Conservation (phyloP, 2,888 invertebrate genomes). For the Cylloceria caligata region DNA sequence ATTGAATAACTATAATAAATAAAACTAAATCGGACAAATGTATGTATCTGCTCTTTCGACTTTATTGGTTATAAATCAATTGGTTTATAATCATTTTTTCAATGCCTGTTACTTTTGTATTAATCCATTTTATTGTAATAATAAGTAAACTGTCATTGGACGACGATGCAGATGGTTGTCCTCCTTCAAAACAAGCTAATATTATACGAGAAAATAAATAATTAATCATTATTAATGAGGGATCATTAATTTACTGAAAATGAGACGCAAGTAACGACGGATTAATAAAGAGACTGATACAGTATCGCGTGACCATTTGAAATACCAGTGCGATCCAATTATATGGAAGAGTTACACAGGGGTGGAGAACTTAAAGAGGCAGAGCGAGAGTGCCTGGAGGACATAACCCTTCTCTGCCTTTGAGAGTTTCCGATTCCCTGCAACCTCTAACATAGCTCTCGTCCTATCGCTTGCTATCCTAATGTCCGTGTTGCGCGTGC, state of each 20-base stretch:
- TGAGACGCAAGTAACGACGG: neutral
- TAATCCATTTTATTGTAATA: no score
- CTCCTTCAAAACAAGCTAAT: no score
- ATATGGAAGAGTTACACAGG: neutral
- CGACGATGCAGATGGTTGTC: no score
- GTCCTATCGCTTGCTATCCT: neutral
- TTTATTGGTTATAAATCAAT: no score
- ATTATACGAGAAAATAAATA: neutral
- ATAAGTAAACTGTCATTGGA: no score
- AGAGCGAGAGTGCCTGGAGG: neutral
- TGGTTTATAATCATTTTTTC: no score
- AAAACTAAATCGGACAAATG: no score
- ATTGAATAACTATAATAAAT: no score
- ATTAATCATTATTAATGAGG: neutral
- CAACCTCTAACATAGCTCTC: neutral
- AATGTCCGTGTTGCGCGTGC: slow-evolving; percentile 4
- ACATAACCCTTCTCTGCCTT: slow-evolving; percentile 6
- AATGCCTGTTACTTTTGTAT: no score
- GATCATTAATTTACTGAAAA: neutral
- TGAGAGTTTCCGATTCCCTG: slow-evolving; percentile 41
- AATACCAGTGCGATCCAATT: slow-evolving; percentile 12
- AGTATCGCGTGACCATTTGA: neutral
- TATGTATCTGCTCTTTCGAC: no score
- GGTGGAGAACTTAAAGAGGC: neutral
- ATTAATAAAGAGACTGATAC: neutral